Percentiles rank a stretch among this genome's conserved stretches.
Conservation (phyloP, 2,888 invertebrate genomes). For the Serrognathus titanus region DNA sequence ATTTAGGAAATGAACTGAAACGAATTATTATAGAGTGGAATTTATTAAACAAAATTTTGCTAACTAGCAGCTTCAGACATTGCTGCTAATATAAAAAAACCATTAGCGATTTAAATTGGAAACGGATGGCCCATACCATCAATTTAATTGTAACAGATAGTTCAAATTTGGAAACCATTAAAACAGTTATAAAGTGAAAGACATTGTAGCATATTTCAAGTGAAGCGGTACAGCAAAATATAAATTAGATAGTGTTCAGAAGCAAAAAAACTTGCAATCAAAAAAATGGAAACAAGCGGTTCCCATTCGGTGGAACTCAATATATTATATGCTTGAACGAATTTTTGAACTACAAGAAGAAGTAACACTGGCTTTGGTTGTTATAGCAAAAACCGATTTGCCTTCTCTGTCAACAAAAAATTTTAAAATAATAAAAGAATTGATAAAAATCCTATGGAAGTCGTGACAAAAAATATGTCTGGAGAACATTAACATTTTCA, state of each 20-base stretch:
- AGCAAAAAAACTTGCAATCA: slow-evolving; percentile 6
- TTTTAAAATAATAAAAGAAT: slow-evolving; percentile 16
- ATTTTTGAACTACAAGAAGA: slow-evolving; percentile 15
- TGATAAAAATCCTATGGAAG: slow-evolving; percentile 20
- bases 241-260: slow-evolving; percentile 5
- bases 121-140: slow-evolving; percentile 32
- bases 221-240: not conserved
- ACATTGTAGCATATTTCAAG: not conserved
- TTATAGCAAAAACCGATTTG: slow-evolving; percentile 7
- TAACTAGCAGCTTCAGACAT: slow-evolving; percentile 34
- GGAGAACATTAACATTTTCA: slow-evolving; percentile 5
- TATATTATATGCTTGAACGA: slow-evolving; percentile 18
- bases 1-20: slow-evolving; percentile 28
- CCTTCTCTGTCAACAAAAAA: slow-evolving; percentile 10
- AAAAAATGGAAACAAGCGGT: slow-evolving; percentile 14
- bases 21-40: slow-evolving; percentile 28
- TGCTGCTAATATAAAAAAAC: slow-evolving; percentile 32
- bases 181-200: not conserved
- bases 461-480: slow-evolving; percentile 13
- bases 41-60: slow-evolving; percentile 29
- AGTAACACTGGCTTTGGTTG: slow-evolving; percentile 7
- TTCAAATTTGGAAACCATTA: slow-evolving; percentile 7
- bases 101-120: slow-evolving; percentile 22
- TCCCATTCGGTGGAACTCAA: slow-evolving; percentile 18
- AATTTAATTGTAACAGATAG: slow-evolving; percentile 28